Evolutionary conservation across 2,797 vertebrate species (phyloP).

Genomic region (Aulostomus chinensis): DNA sequence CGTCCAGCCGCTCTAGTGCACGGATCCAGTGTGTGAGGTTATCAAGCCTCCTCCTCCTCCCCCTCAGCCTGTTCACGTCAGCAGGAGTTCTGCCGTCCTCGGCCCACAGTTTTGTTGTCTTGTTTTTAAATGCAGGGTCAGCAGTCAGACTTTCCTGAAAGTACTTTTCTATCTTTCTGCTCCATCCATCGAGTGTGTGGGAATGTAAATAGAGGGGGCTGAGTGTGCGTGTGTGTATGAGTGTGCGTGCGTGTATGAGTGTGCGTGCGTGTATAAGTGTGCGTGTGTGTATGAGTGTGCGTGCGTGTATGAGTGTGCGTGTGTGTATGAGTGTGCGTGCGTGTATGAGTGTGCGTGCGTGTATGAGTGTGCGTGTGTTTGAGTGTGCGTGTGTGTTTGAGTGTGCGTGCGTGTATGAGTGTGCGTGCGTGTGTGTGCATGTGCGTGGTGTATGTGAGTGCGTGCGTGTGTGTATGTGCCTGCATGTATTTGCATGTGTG

Average conservation of each 20-base stretch:
- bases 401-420: not conserved
- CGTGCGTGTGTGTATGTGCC: conserved; percentile 4
- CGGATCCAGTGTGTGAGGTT: conserved; percentile 52
- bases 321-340: conserved; percentile 2
- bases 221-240: conserved; percentile 14
- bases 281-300: not conserved
- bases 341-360: not conserved
- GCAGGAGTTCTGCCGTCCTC: conserved; percentile 10
- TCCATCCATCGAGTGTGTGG: conserved; percentile 5
- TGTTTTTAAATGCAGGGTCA: conserved; percentile 10
- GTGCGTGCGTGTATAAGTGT: not conserved
- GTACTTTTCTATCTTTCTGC: conserved; percentile 1
- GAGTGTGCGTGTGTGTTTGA: conserved; percentile 1
- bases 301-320: not conserved
- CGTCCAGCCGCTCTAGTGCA: conserved; percentile 63
- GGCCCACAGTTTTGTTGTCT: not conserved
- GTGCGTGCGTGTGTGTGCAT: conserved; percentile 1
- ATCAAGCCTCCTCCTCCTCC: conserved; percentile 12
- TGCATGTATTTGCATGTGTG: too few relatives aligned
- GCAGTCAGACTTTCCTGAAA: not conserved
- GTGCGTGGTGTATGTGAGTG: conserved; percentile 14
- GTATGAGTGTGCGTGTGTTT: not conserved
- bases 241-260: conserved; percentile 4
- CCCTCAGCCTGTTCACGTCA: conserved; percentile 14
- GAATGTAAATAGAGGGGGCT: conserved; percentile 4